A percentile compares a stretch with the other conserved stretches of the same genome.
Evolutionary conservation across 2,113 vertebrate genomes (phyloP).

Genomic region (Lycocorax pyrrhopterus): DNA sequence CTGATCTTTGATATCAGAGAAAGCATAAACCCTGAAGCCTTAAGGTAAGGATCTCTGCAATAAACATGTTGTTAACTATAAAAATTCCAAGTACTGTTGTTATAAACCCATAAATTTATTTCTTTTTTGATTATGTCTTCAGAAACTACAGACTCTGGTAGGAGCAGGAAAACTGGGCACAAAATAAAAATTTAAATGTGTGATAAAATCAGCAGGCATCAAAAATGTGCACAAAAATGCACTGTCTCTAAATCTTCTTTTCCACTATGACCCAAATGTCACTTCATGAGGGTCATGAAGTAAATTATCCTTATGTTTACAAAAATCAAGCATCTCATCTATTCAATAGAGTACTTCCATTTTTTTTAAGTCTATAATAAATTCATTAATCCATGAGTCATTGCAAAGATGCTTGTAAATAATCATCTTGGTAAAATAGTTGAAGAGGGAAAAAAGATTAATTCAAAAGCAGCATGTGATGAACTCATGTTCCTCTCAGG

Average conservation of each 20-base stretch:
- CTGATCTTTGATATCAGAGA: neutral
- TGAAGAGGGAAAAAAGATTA: rapidly evolving
- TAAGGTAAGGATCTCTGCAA: neutral
- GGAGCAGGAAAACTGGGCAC: neutral
- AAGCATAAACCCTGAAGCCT: neutral
- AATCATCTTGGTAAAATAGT: neutral
- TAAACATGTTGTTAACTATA: neutral
- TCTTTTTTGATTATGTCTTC: neutral
- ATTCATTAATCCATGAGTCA: neutral
- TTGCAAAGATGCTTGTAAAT: neutral
- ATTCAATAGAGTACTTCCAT: neutral
- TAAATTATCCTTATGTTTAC: neutral
- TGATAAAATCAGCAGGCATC: neutral
- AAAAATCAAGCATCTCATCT: neutral
- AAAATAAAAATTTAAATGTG: neutral
- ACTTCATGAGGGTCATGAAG: neutral
- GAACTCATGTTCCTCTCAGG: neutral
- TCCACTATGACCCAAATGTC: neutral
- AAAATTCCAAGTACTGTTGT: neutral
- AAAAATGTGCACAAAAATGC: neutral
- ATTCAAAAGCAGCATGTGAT: neutral
- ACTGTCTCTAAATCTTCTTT: neutral
- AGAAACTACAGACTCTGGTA: neutral
- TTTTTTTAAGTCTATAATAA: neutral
- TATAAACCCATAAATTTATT: neutral